Evolutionary conservation across 2,888 invertebrate genomes (phyloP), one percentile per base, ranked within the genome.

Genomic region (Lamproptera curius): DNA sequence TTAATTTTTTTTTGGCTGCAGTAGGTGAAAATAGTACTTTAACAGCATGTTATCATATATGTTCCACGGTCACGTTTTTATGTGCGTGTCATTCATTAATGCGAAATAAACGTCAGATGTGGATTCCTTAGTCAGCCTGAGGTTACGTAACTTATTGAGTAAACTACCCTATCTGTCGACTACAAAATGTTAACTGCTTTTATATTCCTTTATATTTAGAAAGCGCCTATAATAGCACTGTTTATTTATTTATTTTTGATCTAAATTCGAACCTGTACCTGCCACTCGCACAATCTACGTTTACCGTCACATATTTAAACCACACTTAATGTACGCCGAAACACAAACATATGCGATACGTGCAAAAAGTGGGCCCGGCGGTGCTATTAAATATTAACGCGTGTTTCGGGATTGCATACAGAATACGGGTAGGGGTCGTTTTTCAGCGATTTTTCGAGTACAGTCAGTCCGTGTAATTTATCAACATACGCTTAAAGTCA

Each of bases 381-480:
- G 42, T 35, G 15, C 40, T 28, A 14, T 49, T 43, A 49, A 49
- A 40, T 39, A 49, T 35, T 40, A 49, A 13, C 28, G 11, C 14
- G 39, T 39, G 38, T 39, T 44, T 36, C 41, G 20, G 28, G 42
- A 38, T 47, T 47, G 37, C 33, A 10, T 1, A 20, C 17, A 8
- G 31, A 37, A 43, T 36, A 35, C 26, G 39, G 6, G 16, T 28
- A 31, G n/a, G 20, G 11, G 26, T 13, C 31, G 36, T 37, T 47
- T 41, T 42, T 43, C 16, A 35, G 26, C 14, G 26, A 28, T 34
- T 28, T 15, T 6, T 28, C 17, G n/a, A n/a, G 10, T n/a, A 3
- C 2, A 16, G 26, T 8, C n/a, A n/a, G n/a, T n/a, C n/a, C n/a
- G n/a, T n/a, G n/a, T n/a, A n/a, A n/a, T n/a, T n/a, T 9, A 41